Conservation (phyloP, 2,797 vertebrate species). For the Lacerta viridis region DNA sequence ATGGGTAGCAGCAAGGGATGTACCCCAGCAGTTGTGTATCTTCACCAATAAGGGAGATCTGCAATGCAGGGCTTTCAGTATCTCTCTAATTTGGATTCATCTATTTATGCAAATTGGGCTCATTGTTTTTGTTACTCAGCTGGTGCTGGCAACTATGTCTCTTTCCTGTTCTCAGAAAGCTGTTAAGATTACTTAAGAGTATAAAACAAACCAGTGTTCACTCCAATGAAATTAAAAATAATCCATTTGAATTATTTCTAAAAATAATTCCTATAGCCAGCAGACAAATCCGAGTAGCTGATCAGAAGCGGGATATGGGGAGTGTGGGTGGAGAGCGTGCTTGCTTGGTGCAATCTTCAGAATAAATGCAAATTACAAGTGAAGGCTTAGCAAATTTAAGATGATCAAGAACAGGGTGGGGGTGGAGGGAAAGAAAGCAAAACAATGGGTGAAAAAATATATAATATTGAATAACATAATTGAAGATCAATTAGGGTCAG, state of each 20-base stretch:
- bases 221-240: constrained; percentile 32
- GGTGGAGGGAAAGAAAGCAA: background rate
- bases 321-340: background rate
- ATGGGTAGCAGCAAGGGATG: constrained; percentile 13
- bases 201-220: constrained; percentile 19
- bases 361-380: constrained; percentile 2
- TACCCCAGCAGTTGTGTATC: constrained; percentile 6
- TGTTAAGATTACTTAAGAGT: constrained; percentile 22
- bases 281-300: constrained; percentile 1
- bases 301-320: background rate
- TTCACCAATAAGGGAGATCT: constrained; percentile 17
- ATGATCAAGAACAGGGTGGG: background rate
- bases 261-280: constrained; percentile 37
- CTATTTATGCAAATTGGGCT: constrained; percentile 29
- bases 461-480: constrained; percentile 16
- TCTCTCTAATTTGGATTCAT: constrained; percentile 16
- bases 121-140: constrained; percentile 19
- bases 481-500: constrained; percentile 18
- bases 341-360: background rate
- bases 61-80: constrained; percentile 12
- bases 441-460: constrained; percentile 15
- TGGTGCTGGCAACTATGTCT: constrained; percentile 4
- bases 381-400: constrained; percentile 3
- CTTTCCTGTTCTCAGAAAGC: constrained; percentile 4
- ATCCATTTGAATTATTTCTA: constrained; percentile 38